Evolutionary conservation across 2,113 vertebrate genomes (phyloP).

Genomic region (Perognathus longimembris): DNA sequence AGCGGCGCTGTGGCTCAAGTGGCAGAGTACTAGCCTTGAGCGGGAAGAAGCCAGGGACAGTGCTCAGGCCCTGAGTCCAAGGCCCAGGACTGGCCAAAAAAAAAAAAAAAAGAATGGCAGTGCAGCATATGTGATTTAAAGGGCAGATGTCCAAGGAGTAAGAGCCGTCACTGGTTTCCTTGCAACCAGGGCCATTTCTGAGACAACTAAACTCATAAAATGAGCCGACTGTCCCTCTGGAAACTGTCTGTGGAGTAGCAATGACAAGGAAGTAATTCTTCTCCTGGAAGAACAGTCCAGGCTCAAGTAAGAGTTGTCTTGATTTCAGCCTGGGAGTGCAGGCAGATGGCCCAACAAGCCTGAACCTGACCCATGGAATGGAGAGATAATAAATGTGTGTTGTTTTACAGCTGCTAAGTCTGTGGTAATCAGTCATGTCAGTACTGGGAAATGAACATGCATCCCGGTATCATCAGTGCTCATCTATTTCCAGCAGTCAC

Average conservation of each 20-base stretch:
- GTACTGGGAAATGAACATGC: not conserved
- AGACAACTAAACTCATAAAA: not conserved
- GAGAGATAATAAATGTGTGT: no score
- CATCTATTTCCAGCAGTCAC: not conserved
- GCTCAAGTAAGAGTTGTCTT: not conserved
- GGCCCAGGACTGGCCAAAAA: no score
- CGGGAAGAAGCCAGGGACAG: no score
- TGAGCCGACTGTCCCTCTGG: not conserved
- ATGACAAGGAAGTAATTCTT: not conserved
- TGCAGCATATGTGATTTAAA: not conserved
- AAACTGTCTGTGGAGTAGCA: not conserved
- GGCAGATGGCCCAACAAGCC: not conserved
- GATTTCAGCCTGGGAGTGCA: not conserved
- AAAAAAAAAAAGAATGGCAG: not conserved
- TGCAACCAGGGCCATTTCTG: not conserved
- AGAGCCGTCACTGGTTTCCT: not conserved
- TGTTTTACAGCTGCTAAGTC: not conserved
- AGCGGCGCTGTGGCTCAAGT: no score
- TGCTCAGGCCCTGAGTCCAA: no score
- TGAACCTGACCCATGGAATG: not conserved
- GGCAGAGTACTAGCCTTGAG: no score
- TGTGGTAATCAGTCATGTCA: accelerated
- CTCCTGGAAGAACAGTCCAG: not conserved
- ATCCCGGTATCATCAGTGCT: accelerated
- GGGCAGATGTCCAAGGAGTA: not conserved